Percentiles rank a stretch among this genome's conserved stretches.
Conservation (phyloP, 2,113 vertebrate genomes). For the Pungitius pungitius region DNA sequence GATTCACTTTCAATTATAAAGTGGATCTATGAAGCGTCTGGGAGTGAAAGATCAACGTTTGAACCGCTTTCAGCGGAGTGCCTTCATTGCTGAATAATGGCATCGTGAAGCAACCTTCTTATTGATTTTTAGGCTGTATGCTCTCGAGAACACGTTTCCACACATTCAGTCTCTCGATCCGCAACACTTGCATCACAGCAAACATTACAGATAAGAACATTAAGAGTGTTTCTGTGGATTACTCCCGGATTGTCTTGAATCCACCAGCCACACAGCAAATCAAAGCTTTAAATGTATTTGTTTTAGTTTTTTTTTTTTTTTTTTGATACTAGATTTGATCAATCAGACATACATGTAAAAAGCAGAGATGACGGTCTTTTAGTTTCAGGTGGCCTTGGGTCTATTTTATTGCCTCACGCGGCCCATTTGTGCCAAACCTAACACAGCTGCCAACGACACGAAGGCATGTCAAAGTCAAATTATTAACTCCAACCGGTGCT, state of each 20-base stretch:
- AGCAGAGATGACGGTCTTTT: neutral
- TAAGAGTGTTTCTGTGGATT: neutral
- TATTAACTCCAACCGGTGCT: neutral
- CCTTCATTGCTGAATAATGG: neutral
- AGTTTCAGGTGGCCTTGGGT: constrained; percentile 3
- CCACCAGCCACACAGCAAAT: neutral
- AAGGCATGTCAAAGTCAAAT: neutral
- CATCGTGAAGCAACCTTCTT: neutral
- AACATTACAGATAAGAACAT: neutral
- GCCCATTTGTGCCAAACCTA: neutral
- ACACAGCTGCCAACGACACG: neutral
- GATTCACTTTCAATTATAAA: neutral
- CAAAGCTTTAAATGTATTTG: neutral
- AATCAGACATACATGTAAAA: neutral
- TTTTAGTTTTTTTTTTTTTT: neutral
- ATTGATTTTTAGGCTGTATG: neutral
- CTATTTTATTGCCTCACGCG: neutral
- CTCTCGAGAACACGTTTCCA: neutral
- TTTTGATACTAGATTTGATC: neutral
- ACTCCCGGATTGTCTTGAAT: neutral
- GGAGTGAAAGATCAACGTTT: neutral
- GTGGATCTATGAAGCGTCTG: neutral
- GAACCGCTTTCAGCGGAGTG: neutral
- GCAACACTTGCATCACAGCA: neutral
- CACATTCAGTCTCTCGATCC: constrained; percentile 3